Evolutionary conservation across 2,113 vertebrate species (phyloP).

Genomic region (Blennius ocellaris): DNA sequence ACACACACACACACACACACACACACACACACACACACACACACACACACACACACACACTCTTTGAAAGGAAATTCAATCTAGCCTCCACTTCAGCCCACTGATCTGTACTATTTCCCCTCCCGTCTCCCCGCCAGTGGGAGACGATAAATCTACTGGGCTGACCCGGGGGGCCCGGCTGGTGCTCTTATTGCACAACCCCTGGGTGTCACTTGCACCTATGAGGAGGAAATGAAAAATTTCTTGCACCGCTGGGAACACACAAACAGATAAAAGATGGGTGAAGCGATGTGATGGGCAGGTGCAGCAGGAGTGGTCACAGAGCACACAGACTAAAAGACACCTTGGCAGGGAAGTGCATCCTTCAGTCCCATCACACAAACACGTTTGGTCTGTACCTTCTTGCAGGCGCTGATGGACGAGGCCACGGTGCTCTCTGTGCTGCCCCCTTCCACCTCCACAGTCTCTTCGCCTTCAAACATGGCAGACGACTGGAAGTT

Average conservation of each 20-base stretch:
- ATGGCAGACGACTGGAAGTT: constrained; percentile 88
- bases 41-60: constrained; percentile 21
- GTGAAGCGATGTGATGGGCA: constrained; percentile 38
- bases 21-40: constrained; percentile 21
- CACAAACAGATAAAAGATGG: constrained; percentile 41
- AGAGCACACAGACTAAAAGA: constrained; percentile 14
- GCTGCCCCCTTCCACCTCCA: constrained; percentile 76
- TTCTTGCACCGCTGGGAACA: constrained; percentile 32
- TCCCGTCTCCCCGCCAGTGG: constrained; percentile 39
- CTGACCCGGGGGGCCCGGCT: constrained; percentile 38
- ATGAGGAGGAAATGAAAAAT: constrained; percentile 61
- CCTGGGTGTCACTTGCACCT: constrained; percentile 40
- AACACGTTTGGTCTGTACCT: constrained; percentile 82
- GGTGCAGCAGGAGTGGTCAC: neutral
- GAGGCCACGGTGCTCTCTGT: constrained; percentile 83
- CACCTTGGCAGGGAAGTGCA: neutral
- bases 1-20: constrained; percentile 28
- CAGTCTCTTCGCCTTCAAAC: constrained; percentile 83
- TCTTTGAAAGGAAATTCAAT: constrained; percentile 66
- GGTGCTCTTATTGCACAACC: constrained; percentile 59
- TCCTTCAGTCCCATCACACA: constrained; percentile 5
- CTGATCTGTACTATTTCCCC: constrained; percentile 52
- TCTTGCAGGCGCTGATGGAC: constrained; percentile 93
- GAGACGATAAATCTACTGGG: constrained; percentile 67
- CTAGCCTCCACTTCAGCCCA: constrained; percentile 56